These are phyloP conservation scores for Pinctada fucata DNA, from an alignment of 2,888 invertebrate species.

Conservation along the genomic window DNA sequence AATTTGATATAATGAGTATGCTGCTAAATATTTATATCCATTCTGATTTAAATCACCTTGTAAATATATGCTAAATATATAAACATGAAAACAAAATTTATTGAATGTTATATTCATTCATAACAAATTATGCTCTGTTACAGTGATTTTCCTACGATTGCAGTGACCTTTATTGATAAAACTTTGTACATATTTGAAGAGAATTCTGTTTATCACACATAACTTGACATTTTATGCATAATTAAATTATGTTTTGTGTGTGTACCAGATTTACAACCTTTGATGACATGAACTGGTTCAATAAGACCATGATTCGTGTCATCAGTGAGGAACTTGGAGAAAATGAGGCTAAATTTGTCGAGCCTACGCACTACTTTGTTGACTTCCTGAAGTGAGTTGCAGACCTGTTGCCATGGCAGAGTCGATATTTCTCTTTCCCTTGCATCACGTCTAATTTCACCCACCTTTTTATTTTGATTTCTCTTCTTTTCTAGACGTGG, in stretches of 20 bases:
- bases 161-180: no score
- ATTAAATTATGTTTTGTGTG: not conserved
- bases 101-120: no score
- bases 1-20: not conserved
- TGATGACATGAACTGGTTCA: conserved; percentile 75
- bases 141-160: no score
- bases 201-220: no score
- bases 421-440: conserved; percentile 8
- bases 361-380: conserved; percentile 89
- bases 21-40: not conserved
- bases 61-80: not conserved
- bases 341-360: conserved; percentile 81
- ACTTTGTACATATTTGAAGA: no score
- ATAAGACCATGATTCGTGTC: conserved; percentile 81
- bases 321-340: conserved; percentile 81
- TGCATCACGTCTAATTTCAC: not conserved
- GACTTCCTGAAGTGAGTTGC: conserved; percentile 87
- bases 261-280: conserved; percentile 69
- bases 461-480: not conserved
- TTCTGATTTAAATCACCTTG: not conserved
- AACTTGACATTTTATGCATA: not conserved
- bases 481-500: not conserved
- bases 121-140: no score
- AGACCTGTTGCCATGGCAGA: not conserved
- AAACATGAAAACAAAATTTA: no score